Evolutionary conservation across 1,140 invertebrate species (phyloP).

Genomic region (Acromyrmex heyeri): DNA sequence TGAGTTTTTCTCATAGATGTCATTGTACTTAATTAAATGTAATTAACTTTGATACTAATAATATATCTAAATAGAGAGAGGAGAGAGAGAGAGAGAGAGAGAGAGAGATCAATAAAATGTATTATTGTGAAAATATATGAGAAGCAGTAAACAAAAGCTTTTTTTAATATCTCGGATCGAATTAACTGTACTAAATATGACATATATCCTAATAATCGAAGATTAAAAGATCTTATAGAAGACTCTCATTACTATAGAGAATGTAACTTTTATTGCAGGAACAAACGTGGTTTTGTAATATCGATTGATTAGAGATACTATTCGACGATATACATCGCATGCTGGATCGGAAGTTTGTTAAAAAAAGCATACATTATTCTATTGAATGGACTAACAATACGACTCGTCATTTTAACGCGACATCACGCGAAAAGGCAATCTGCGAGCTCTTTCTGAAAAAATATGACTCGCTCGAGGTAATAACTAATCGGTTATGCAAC

Average conservation of each 20-base stretch:
- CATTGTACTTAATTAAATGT: not conserved
- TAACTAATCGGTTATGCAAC: conserved; percentile 49
- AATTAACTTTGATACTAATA: no score
- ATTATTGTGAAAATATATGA: not conserved
- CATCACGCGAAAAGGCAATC: conserved; percentile 51
- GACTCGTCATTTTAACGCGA: conserved; percentile 42
- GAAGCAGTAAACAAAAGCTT: not conserved
- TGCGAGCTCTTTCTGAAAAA: conserved; percentile 14
- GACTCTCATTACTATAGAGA: not conserved
- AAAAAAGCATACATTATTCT: conserved; percentile 24
- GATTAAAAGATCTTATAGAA: conserved; percentile 9
- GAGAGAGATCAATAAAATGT: not conserved
- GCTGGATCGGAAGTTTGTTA: conserved; percentile 37
- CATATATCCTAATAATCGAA: not conserved
- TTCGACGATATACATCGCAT: not conserved
- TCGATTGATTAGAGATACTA: conserved; percentile 23
- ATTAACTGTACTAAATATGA: not conserved
- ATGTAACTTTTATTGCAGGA: conserved; percentile 12
- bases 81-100: no score
- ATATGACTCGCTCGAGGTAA: conserved; percentile 26
- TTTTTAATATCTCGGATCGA: not conserved
- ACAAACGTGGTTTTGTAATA: conserved; percentile 15
- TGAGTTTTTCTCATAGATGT: not conserved
- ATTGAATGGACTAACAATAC: conserved; percentile 12
- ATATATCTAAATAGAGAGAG: no score